Conservation (phyloP, 1,140 invertebrate species). For the Drosophila pruinosa region DNA sequence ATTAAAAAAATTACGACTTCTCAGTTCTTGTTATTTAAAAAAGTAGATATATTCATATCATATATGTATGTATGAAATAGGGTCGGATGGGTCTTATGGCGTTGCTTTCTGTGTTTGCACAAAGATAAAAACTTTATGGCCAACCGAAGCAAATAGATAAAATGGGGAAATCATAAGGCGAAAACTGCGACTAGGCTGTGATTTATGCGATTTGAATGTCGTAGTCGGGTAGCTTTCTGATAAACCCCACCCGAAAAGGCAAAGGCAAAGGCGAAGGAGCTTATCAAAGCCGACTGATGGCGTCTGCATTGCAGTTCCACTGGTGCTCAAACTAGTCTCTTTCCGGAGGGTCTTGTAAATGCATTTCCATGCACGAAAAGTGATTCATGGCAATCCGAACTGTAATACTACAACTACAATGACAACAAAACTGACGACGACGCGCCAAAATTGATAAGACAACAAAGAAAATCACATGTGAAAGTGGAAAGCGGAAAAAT, state of each 20-base stretch:
- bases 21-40: slow-evolving; percentile 27
- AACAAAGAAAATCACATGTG: slow-evolving; percentile 66
- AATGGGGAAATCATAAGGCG: slow-evolving; percentile 54
- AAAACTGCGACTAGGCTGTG: slow-evolving; percentile 71
- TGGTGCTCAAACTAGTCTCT: background rate
- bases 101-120: slow-evolving; percentile 63
- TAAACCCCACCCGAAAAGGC: slow-evolving; percentile 63
- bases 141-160: slow-evolving; percentile 71
- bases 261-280: slow-evolving; percentile 3
- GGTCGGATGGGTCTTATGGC: slow-evolving; percentile 70
- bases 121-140: slow-evolving; percentile 78
- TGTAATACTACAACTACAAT: too few relatives aligned
- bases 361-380: slow-evolving; percentile 48
- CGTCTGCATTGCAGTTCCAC: slow-evolving; percentile 32
- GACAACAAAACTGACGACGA: slow-evolving; percentile 8
- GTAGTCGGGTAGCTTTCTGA: slow-evolving; percentile 47
- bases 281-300: slow-evolving; percentile 36
- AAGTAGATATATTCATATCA: slow-evolving; percentile 5
- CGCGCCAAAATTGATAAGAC: slow-evolving; percentile 63
- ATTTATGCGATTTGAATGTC: slow-evolving; percentile 74
- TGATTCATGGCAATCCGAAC: slow-evolving; percentile 48
- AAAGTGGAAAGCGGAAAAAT: slow-evolving; percentile 58
- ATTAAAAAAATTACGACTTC: slow-evolving; percentile 36
- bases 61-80: slow-evolving; percentile 46
- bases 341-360: slow-evolving; percentile 20